Evolutionary conservation across 2,888 invertebrate species (phyloP).

Genomic region (Anthrax anthrax): DNA sequence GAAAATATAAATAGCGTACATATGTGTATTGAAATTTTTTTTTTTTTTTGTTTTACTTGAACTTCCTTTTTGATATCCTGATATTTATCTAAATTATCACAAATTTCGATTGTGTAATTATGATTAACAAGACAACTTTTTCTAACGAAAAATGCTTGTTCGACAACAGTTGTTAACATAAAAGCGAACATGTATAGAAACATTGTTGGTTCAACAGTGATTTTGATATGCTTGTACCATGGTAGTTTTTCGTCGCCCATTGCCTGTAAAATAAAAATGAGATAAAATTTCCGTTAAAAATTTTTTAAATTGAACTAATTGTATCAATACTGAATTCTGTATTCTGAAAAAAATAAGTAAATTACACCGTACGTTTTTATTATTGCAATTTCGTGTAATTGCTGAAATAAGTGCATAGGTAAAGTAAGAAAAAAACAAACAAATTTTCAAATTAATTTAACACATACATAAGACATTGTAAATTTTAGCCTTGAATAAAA

Average conservation of each 20-base stretch:
- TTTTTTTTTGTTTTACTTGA: slow-evolving; percentile 39
- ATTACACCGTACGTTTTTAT: too few relatives aligned
- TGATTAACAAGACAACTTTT: slow-evolving; percentile 66
- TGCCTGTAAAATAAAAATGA: background rate
- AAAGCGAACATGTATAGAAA: slow-evolving; percentile 80
- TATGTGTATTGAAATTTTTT: background rate
- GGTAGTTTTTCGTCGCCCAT: background rate
- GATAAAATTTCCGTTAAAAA: background rate
- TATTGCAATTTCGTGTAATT: too few relatives aligned
- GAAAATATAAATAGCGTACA: background rate
- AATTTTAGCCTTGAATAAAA: too few relatives aligned
- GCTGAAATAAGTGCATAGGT: too few relatives aligned
- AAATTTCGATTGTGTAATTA: slow-evolving; percentile 50
- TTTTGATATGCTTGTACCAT: slow-evolving; percentile 17
- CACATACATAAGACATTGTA: too few relatives aligned
- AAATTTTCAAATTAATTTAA: too few relatives aligned
- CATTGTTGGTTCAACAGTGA: slow-evolving; percentile 76
- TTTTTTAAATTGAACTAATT: too few relatives aligned
- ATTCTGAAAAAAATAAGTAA: too few relatives aligned
- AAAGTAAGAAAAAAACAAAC: too few relatives aligned
- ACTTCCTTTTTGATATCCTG: slow-evolving; percentile 47
- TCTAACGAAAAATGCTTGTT: slow-evolving; percentile 63
- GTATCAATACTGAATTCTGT: too few relatives aligned
- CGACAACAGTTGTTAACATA: slow-evolving; percentile 65
- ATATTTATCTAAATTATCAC: slow-evolving; percentile 44